Conservation (phyloP, 1,140 invertebrate species). For the Monochamus saltuarius region DNA sequence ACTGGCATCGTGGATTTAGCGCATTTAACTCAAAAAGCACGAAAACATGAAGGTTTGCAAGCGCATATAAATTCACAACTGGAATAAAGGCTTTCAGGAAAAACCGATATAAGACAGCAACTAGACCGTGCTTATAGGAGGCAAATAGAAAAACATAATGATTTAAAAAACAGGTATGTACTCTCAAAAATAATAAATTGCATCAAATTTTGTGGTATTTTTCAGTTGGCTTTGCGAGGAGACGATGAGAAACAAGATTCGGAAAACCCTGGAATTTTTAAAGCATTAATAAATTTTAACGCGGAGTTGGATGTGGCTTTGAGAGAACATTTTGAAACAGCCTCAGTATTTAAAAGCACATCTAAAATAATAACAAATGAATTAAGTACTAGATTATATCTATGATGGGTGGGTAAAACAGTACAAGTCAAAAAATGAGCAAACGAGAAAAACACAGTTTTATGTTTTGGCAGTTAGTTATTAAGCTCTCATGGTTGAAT, state of each 20-base stretch:
- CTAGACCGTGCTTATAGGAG: slow-evolving; percentile 21
- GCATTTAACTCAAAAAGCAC: slow-evolving; percentile 24
- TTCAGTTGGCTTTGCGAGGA: slow-evolving; percentile 37
- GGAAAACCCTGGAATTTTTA: slow-evolving; percentile 30
- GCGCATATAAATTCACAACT: slow-evolving; percentile 18
- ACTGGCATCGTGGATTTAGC: slow-evolving; percentile 25
- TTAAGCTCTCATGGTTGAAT: too few species aligned
- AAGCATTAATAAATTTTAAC: slow-evolving; percentile 34
- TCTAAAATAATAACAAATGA: slow-evolving; percentile 44
- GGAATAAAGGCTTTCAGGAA: slow-evolving; percentile 20
- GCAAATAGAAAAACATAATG: slow-evolving; percentile 36
- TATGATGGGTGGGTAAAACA: too few species aligned
- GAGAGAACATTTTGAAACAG: slow-evolving; percentile 38
- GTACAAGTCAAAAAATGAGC: too few species aligned
- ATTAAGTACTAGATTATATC: too few species aligned
- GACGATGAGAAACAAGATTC: slow-evolving; percentile 40
- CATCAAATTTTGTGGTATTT: slow-evolving; percentile 44
- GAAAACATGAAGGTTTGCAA: slow-evolving; percentile 25
- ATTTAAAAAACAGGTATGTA: slow-evolving; percentile 44
- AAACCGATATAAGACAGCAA: slow-evolving; percentile 21
- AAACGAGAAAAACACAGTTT: too few species aligned
- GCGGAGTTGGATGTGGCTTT: slow-evolving; percentile 35
- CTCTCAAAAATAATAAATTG: slow-evolving; percentile 46
- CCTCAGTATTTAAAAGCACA: slow-evolving; percentile 41
- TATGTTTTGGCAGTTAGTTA: too few species aligned